Base-by-base conservation (phyloP, 2,797 vertebrate genomes). In the Manis crassicaudata region DNA sequence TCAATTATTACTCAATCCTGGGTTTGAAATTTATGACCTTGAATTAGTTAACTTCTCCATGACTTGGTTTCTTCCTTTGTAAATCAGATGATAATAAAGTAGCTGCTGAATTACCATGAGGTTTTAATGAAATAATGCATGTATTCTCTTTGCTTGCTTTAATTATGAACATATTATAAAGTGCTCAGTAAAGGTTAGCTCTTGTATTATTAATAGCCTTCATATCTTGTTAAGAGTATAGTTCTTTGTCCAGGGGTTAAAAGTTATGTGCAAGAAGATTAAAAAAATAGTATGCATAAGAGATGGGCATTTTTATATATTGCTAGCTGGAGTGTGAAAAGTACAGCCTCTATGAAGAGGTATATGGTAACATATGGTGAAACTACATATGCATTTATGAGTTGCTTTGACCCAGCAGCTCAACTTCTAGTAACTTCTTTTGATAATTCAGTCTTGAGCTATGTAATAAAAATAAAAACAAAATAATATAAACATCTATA, bases 401-500 rank as follows among this genome's bases (percentile, higher is more conserved):
- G 46, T 46, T 10, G 7, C 70, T 73, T 40, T 73, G 70, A 73
- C 70, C 27, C 1, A 2, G 16, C 25, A 46, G 40, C 7, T 73
- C 40, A 50, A 50, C 46, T 75, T 20, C 72, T 75, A 12, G 27
- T 29, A 46, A 46, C 46, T 46, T 46, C 46, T 46, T 81, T 80
- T 80, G 29, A 54, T 40, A 87, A 60, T 52, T 70, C 27, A 50
- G 20, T 50, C 50, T 60, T 91, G 40, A 87, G 60, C 50, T 23
- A 86, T 35, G 56, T 84, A 43, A 86, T 95, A 94, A 73, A 95
- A 87, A 72, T 62, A 63, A 86, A 77, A 83, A 70, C 14, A 23
- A 82, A 82, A 68, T 6, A 65, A 50, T 29, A 70, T 43, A 83
- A 81, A 80, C 25, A 73, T 29, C 62, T 46, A 60, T 73, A 72